Evolutionary conservation across 2,888 invertebrate species (phyloP), one percentile per base, ranked within the genome.

Genomic region (Amblyteles armatorius): DNA sequence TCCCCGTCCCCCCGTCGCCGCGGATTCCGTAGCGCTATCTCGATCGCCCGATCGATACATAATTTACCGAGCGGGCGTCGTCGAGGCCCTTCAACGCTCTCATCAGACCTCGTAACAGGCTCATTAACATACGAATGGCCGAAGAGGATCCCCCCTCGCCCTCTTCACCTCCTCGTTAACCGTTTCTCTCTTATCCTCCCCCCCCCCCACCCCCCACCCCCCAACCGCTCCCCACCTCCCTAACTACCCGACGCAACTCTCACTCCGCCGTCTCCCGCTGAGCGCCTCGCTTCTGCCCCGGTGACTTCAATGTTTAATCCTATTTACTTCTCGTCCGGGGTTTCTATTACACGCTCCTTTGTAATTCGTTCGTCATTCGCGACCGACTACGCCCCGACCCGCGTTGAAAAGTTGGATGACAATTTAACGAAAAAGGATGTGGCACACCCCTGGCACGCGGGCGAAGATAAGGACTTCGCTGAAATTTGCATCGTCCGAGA

Each of bases 271-370:
- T 48, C 11, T 48, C 60, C 63, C 65, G 65, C 7, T 29, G 33
- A 63, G 63, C 65, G 19, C 65, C 26, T 63, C 36, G 19, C 36
- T 57, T 57, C 60, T 48, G 65, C 76, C 76, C 79, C 83, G 71
- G 74, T 69, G 82, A 83, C 87, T 87, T 72, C 78, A 73, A 86
- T 83, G 83, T 83, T 88, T 87, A 88, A 88, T 88, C 87, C 87
- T 87, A 84, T 88, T 88, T 87, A 87, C 83, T 83, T 44, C 80
- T 79, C 77, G 77, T 83, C 40, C 44, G 73, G 65, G 77, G 82
- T 84, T 86, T 86, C 83, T 83, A 87, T 87, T 86, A 87, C 83
- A 79, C 79, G 83, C 71, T 86, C 72, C 78, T 86, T 86, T 86
- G 76, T 81, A 76, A 71, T 74, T 73, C 73, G 26, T 73, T 57